phyloP scores from a whole-genome alignment of 2,113 vertebrate genomes.

The Rhinolophus ferrumequinum region DNA sequence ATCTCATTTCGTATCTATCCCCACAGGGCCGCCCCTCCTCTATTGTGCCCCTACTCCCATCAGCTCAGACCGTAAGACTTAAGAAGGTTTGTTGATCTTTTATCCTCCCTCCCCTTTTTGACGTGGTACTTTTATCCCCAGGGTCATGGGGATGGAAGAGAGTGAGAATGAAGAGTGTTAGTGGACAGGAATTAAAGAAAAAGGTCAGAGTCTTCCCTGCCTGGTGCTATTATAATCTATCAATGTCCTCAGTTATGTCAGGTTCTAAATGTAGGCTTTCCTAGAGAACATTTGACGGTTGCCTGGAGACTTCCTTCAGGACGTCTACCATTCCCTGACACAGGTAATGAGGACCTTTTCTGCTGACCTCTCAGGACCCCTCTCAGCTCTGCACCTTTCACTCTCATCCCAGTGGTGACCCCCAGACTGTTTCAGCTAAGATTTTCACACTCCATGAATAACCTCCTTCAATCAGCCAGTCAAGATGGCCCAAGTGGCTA shows the following conservation, averaged over 20 bases:
- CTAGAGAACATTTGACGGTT: background rate
- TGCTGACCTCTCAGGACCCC: background rate
- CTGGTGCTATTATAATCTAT: background rate
- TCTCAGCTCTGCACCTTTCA: background rate
- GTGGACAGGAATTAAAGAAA: background rate
- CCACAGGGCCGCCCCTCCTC: too few species aligned
- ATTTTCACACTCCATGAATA: background rate
- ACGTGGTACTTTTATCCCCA: background rate
- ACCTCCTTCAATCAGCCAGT: background rate
- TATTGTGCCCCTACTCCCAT: background rate
- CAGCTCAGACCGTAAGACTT: background rate
- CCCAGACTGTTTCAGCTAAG: background rate
- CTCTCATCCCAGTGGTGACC: background rate
- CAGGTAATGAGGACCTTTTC: background rate
- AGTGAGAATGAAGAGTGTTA: background rate
- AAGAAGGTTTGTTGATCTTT: background rate
- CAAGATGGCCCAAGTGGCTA: background rate
- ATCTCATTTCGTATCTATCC: background rate
- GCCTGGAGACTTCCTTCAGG: background rate
- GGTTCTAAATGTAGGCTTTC: background rate
- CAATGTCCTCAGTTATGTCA: background rate
- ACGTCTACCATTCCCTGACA: background rate
- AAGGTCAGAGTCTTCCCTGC: background rate
- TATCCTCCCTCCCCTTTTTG: background rate
- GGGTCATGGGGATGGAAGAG: background rate